Evolutionary conservation across 2,888 invertebrate species (phyloP).

Genomic region (Pedicia rivosa): DNA sequence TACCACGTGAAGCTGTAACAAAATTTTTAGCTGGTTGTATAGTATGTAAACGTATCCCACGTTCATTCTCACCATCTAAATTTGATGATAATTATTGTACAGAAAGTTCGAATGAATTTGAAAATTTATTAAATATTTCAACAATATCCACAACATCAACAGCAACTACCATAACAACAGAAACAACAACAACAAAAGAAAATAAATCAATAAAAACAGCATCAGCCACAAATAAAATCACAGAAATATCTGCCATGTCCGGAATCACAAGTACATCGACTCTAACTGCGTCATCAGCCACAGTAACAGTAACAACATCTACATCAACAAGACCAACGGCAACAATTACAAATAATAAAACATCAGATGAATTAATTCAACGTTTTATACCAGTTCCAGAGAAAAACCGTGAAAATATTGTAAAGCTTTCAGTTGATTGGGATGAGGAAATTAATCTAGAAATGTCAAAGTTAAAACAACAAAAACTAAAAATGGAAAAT

Average conservation of each 20-base stretch:
- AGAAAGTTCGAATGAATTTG: constrained; percentile 28
- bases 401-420: no score
- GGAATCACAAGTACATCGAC: background rate
- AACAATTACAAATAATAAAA: background rate
- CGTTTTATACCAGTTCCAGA: background rate
- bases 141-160: background rate
- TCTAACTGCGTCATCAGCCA: background rate
- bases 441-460: constrained; percentile 7
- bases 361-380: background rate
- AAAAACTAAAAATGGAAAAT: background rate
- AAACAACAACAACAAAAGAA: background rate
- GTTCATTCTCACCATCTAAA: constrained; percentile 22
- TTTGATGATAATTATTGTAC: constrained; percentile 20
- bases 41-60: constrained; percentile 41
- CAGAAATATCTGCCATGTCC: background rate
- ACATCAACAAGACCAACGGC: background rate
- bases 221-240: constrained; percentile 1
- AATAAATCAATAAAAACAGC: background rate
- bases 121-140: background rate
- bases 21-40: constrained; percentile 88
- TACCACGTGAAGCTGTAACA: constrained; percentile 92
- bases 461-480: background rate
- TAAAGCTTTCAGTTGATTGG: constrained; percentile 4
- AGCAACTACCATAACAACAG: background rate
- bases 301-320: background rate